Percentiles rank a stretch among this genome's conserved stretches.
phyloP scores from a whole-genome alignment of 2,888 invertebrate species.

The Pseudolycoriella hygida region DNA sequence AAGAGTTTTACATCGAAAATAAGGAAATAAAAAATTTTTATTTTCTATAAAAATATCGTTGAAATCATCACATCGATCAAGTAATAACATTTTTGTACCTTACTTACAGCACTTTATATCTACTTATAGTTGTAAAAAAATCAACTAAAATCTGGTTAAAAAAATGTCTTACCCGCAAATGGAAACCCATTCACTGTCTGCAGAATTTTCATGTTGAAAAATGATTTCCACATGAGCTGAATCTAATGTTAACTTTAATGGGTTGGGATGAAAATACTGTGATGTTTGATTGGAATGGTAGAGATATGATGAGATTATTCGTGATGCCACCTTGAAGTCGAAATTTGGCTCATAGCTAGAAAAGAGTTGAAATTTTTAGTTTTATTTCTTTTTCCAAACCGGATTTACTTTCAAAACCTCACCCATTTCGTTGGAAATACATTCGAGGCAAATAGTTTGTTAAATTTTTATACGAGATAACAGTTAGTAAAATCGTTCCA shows the following conservation, averaged over 20 bases:
- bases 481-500: conserved; percentile 26
- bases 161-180: conserved; percentile 25
- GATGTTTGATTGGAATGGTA: conserved; percentile 28
- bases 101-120: neutral
- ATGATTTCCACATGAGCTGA: conserved; percentile 29
- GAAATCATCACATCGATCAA: no score
- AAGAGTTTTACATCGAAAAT: no score
- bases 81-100: neutral
- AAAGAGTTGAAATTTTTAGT: neutral
- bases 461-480: conserved; percentile 28
- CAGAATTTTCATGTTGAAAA: conserved; percentile 26
- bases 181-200: conserved; percentile 25
- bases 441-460: conserved; percentile 28
- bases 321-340: conserved; percentile 27
- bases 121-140: neutral
- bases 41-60: no score
- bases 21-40: no score
- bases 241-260: conserved; percentile 25
- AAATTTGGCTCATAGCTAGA: conserved; percentile 12
- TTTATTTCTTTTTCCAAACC: neutral
- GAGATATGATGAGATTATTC: conserved; percentile 28
- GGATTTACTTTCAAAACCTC: conserved; percentile 15
- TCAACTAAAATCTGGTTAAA: neutral
- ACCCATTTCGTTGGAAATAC: conserved; percentile 28
- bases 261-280: conserved; percentile 19